Evolutionary conservation across 2,113 vertebrate genomes (phyloP).

Genomic region (Myrmecophaga tridactyla): DNA sequence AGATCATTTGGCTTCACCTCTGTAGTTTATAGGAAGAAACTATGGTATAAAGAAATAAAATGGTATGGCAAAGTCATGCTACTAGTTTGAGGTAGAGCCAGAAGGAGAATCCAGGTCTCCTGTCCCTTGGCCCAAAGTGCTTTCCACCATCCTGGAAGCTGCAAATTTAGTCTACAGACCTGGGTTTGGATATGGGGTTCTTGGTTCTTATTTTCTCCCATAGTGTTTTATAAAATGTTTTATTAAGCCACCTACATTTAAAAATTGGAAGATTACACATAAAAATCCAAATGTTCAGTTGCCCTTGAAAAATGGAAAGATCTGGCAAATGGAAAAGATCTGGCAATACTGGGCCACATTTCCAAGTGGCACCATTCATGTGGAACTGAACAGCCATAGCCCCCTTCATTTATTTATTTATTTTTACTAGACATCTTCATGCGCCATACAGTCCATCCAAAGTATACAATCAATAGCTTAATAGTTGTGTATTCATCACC

Average conservation of each 20-base stretch:
- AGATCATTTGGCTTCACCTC: not conserved
- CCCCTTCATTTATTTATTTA: too few species aligned
- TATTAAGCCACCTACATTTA: not conserved
- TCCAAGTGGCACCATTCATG: not conserved
- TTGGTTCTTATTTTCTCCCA: not conserved
- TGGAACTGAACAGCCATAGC: not conserved
- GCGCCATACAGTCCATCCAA: too few species aligned
- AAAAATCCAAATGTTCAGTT: slow-evolving; percentile 9
- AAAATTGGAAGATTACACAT: slow-evolving; percentile 7
- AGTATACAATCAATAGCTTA: too few species aligned
- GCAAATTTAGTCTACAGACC: not conserved
- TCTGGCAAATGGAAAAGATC: not conserved
- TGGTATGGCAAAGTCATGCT: not conserved
- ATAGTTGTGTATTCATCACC: too few species aligned
- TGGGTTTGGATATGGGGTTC: not conserved
- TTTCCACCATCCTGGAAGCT: not conserved
- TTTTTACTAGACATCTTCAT: too few species aligned
- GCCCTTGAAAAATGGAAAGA: not conserved
- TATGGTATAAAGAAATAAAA: not conserved
- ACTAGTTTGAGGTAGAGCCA: not conserved
- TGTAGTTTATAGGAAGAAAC: slow-evolving; percentile 4
- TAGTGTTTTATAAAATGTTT: not conserved
- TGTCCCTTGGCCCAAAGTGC: not conserved
- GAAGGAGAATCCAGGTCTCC: not conserved
- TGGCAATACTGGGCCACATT: not conserved